phyloP scores from a whole-genome alignment of 2,113 vertebrate genomes.

The Baryphthengus martii region DNA sequence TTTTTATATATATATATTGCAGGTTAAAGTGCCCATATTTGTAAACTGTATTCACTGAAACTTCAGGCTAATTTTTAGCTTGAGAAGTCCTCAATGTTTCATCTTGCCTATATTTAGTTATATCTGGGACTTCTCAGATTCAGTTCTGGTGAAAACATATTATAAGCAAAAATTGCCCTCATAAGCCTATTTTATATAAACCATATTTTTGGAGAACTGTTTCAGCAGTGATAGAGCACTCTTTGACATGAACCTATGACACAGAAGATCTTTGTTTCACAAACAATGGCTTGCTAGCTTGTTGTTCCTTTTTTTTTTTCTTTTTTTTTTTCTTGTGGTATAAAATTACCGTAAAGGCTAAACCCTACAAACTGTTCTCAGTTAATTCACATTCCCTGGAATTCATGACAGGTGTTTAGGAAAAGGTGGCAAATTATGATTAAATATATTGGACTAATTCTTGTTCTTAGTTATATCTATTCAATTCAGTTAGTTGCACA shows the following conservation, averaged over 20 bases:
- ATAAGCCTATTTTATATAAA: background rate
- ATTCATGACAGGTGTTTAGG: background rate
- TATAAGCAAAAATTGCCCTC: constrained; percentile 17
- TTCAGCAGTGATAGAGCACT: background rate
- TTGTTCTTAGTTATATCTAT: background rate
- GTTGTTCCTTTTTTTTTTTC: background rate
- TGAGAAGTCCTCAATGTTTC: background rate
- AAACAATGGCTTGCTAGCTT: background rate
- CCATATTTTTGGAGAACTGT: background rate
- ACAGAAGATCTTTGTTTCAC: background rate
- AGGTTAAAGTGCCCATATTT: constrained; percentile 14
- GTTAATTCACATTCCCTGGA: background rate
- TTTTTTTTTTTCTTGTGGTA: background rate
- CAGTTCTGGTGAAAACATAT: constrained; percentile 29
- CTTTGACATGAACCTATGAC: background rate
- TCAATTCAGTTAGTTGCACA: rapidly evolving
- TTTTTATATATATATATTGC: background rate
- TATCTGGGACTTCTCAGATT: constrained; percentile 46
- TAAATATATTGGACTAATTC: background rate
- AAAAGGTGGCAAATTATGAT: background rate
- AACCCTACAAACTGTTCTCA: background rate
- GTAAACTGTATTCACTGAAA: constrained; percentile 19
- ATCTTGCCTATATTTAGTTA: constrained; percentile 20
- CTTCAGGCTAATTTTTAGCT: background rate
- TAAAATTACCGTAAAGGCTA: background rate